phyloP scores from a whole-genome alignment of 1,140 invertebrate genomes.

The Pseudomyrmex gracilis region DNA sequence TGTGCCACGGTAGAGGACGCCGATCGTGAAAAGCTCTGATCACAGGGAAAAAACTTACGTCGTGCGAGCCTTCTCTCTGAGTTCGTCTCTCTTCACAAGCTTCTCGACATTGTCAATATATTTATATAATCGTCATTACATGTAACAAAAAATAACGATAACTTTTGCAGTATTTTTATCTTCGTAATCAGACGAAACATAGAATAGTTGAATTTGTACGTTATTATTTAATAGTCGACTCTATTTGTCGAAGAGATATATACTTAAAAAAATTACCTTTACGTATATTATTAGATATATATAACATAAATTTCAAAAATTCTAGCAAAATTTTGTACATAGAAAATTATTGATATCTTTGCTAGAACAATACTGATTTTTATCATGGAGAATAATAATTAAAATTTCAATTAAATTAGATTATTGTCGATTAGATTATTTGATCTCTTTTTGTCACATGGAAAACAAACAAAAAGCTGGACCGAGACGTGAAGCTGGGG shows the following conservation, averaged over 20 bases:
- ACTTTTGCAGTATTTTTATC: neutral
- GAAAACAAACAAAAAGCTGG: neutral
- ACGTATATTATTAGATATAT: too few species aligned
- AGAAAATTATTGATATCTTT: neutral
- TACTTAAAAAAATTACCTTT: too few species aligned
- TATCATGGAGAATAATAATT: neutral
- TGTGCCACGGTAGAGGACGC: slow-evolving; percentile 82
- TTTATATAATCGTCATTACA: neutral
- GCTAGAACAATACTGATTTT: slow-evolving; percentile 17
- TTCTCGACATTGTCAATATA: neutral
- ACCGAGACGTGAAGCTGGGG: slow-evolving; percentile 38
- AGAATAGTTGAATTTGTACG: neutral
- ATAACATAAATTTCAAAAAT: too few species aligned
- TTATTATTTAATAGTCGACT: neutral
- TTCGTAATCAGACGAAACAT: neutral
- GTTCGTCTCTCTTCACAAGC: slow-evolving; percentile 45
- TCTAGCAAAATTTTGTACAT: too few species aligned
- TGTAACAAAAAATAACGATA: neutral
- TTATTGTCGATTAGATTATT: slow-evolving; percentile 2
- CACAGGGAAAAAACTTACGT: slow-evolving; percentile 58
- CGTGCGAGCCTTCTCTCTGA: slow-evolving; percentile 68
- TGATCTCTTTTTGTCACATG: neutral
- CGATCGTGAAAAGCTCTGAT: slow-evolving; percentile 70
- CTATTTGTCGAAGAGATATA: too few species aligned
- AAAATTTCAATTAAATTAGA: slow-evolving; percentile 2